Conservation (phyloP, 1,140 invertebrate species). For the Megathymus violae region DNA sequence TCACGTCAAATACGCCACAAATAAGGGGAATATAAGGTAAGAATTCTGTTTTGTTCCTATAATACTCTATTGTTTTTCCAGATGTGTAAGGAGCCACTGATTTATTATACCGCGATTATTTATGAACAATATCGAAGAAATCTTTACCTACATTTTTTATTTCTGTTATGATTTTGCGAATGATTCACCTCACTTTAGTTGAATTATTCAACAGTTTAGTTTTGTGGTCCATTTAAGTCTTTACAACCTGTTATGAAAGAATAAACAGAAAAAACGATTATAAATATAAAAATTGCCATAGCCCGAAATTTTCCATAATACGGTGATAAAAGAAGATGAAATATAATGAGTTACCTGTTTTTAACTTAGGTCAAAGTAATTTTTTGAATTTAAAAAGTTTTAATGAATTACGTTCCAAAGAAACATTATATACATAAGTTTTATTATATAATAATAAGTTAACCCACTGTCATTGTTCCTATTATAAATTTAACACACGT, state of each 20-base stretch:
- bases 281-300: no score
- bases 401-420: background rate
- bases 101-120: constrained; percentile 39
- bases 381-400: background rate
- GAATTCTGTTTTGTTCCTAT: constrained; percentile 20
- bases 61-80: background rate
- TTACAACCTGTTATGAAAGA: background rate
- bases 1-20: constrained; percentile 98
- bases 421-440: background rate
- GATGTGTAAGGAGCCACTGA: constrained; percentile 38
- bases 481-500: no score
- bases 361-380: background rate
- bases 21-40: constrained; percentile 98
- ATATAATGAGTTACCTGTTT: background rate
- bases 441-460: background rate
- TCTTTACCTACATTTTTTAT: background rate
- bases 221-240: background rate
- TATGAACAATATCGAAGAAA: constrained; percentile 14
- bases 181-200: background rate
- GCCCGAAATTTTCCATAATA: background rate
- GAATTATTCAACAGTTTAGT: background rate
- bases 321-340: background rate
- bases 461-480: no score
- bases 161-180: background rate
- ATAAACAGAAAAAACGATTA: background rate